These are phyloP conservation scores for Drosophila pandora DNA, from an alignment of 1,140 invertebrate species.

Conservation along the genomic window DNA sequence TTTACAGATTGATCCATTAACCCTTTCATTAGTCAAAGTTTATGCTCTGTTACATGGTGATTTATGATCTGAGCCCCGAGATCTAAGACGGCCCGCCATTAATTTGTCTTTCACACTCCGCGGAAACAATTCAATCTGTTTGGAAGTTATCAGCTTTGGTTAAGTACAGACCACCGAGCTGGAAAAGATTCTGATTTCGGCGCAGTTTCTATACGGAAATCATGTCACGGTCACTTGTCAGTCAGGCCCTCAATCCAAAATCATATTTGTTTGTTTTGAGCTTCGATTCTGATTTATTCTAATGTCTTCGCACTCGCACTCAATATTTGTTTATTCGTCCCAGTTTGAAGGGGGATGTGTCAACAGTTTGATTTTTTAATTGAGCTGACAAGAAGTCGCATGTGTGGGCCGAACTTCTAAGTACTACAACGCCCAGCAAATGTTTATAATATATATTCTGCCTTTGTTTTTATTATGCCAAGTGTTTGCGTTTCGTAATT, in stretches of 20 bases:
- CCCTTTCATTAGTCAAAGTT: slow-evolving; percentile 57
- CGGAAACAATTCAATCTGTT: slow-evolving; percentile 42
- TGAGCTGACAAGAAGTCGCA: slow-evolving; percentile 43
- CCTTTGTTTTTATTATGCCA: slow-evolving; percentile 71
- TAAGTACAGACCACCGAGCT: slow-evolving; percentile 53
- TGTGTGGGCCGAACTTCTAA: slow-evolving; percentile 52
- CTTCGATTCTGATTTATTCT: slow-evolving; percentile 58
- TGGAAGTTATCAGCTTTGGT: slow-evolving; percentile 35
- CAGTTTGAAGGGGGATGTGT: slow-evolving; percentile 49
- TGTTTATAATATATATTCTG: slow-evolving; percentile 52
- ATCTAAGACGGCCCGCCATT: slow-evolving; percentile 43
- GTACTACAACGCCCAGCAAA: slow-evolving; percentile 25
- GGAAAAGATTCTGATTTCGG: slow-evolving; percentile 5
- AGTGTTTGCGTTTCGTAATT: slow-evolving; percentile 80
- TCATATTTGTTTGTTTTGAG: slow-evolving; percentile 56
- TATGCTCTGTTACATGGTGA: slow-evolving; percentile 38
- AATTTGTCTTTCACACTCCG: slow-evolving; percentile 42
- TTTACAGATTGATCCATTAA: slow-evolving; percentile 46
- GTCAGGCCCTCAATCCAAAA: slow-evolving; percentile 26
- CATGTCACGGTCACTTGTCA: slow-evolving; percentile 71
- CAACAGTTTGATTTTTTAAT: slow-evolving; percentile 62
- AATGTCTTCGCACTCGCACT: slow-evolving; percentile 53
- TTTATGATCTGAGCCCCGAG: slow-evolving; percentile 43
- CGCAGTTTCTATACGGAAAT: slow-evolving; percentile 41
- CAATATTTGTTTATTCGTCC: slow-evolving; percentile 58